These are phyloP conservation scores for Mustela lutreola DNA, from an alignment of 2,113 vertebrate species.

Conservation along the genomic window DNA sequence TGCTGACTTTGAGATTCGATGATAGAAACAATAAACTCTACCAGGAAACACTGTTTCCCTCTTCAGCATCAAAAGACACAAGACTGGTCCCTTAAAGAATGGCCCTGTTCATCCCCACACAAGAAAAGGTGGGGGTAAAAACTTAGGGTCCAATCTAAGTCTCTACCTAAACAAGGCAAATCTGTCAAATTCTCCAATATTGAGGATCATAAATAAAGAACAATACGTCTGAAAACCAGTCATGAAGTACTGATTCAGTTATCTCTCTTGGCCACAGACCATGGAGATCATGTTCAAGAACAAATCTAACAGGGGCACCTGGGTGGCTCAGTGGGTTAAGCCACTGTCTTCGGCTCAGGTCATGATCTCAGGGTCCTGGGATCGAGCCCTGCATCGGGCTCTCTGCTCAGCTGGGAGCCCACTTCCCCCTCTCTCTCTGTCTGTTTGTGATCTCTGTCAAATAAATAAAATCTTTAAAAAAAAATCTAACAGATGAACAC, in stretches of 20 bases:
- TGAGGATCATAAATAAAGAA: background rate
- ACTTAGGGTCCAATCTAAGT: background rate
- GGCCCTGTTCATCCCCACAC: background rate
- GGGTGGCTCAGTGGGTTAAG: too few species aligned
- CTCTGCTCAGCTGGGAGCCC: too few species aligned
- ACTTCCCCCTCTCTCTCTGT: too few species aligned
- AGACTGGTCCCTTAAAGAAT: background rate
- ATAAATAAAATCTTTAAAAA: too few species aligned
- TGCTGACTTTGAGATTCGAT: conserved; percentile 82
- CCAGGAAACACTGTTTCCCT: conserved; percentile 76
- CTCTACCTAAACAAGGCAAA: conserved; percentile 20
- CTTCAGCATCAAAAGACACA: conserved; percentile 36
- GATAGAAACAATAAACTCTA: conserved; percentile 72
- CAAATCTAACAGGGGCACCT: background rate
- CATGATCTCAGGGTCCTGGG: too few species aligned
- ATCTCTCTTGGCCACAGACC: background rate
- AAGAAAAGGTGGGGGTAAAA: background rate
- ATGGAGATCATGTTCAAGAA: background rate
- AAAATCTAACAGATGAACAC: background rate
- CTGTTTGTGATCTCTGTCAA: too few species aligned
- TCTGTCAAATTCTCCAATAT: background rate
- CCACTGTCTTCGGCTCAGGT: too few species aligned
- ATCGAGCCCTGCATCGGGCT: too few species aligned
- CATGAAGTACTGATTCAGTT: background rate
- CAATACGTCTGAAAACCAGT: background rate